Base-by-base conservation (phyloP, 2,888 invertebrate species). In the Pherbina coryleti region DNA sequence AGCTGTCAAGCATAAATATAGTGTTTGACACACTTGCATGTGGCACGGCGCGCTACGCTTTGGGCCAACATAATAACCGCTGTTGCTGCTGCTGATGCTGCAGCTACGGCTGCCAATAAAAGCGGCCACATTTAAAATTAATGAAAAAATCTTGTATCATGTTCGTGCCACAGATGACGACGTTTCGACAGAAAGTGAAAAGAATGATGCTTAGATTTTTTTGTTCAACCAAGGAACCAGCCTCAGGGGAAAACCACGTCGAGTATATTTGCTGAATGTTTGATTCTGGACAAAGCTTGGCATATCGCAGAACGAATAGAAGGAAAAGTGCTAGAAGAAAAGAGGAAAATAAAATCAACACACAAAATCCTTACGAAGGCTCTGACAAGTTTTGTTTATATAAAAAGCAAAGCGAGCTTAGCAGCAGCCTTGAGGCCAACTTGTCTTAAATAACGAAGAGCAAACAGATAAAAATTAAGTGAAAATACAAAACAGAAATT, bases 91-190 rank as follows among this genome's bases (percentile, higher is more conserved):
- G 22, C 5, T 31, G 31, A 3, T 25, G 25, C 31, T 62, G 60
- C 67, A 34, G 57, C 51, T 69, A 17, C 22, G 31, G 51, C 71
- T 51, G 75, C 69, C 75, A 75, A 78, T 70, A 55, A 64, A 76
- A 70, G 60, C 64, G 75, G 73, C 79, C 77, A 81, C 81, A 82
- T 82, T 82, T 82, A 81, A 82, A 81, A 82, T 82, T 82, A 81
- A 82, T 82, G 82, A 81, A 80, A 82, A 82, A 82, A 81, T 81
- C 80, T 78, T 79, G 80, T 78, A 77, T 49, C 64, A 22, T 62
- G 17, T 31, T 37, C 37, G 53, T 19, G 44, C 19, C 64, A 44
- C 77, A 72, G 72, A 34, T 72, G 76, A 34, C 37, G 37, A 5
- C 14, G 51, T 5, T 62, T 25, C 28, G 11, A 44, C 44, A 44